Evolutionary conservation across 92 coral and sea anemone species (phyloP).

Genomic region (Porites divaricata): DNA sequence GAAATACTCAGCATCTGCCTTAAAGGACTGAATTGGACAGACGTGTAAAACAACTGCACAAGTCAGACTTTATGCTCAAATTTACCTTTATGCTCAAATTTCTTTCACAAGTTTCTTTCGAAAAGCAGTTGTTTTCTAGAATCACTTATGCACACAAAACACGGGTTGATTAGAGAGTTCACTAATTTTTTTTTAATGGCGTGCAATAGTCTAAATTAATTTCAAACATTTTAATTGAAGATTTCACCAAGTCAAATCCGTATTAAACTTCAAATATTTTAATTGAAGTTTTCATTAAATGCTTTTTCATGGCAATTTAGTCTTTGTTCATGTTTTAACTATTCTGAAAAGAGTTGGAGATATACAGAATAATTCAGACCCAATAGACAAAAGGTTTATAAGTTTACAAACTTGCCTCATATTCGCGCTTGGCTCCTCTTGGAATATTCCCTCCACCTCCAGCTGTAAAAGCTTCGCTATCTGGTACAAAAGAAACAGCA

Average conservation of each 20-base stretch:
- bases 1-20: too few species aligned
- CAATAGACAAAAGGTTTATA: neutral
- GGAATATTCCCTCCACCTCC: constrained; percentile 95
- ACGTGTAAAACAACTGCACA: too few species aligned
- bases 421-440: constrained; percentile 68
- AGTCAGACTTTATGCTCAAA: neutral
- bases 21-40: too few species aligned
- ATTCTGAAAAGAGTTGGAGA: neutral
- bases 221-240: too few species aligned
- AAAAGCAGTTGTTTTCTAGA: neutral
- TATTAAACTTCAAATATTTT: neutral
- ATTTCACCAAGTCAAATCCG: too few species aligned
- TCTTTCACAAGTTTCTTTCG: neutral
- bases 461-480: constrained; percentile 83
- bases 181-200: too few species aligned
- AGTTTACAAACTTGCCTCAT: constrained; percentile 22
- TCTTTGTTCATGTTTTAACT: neutral
- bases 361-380: neutral
- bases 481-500: constrained; percentile 68
- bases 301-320: neutral
- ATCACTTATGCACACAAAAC: neutral
- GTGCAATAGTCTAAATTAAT: too few species aligned
- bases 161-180: too few species aligned
- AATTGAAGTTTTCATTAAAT: too few species aligned
- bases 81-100: neutral